Evolutionary conservation across 2,797 vertebrate genomes (phyloP), one percentile per base, ranked within the genome.

Genomic region (Amphiprion clarkii): DNA sequence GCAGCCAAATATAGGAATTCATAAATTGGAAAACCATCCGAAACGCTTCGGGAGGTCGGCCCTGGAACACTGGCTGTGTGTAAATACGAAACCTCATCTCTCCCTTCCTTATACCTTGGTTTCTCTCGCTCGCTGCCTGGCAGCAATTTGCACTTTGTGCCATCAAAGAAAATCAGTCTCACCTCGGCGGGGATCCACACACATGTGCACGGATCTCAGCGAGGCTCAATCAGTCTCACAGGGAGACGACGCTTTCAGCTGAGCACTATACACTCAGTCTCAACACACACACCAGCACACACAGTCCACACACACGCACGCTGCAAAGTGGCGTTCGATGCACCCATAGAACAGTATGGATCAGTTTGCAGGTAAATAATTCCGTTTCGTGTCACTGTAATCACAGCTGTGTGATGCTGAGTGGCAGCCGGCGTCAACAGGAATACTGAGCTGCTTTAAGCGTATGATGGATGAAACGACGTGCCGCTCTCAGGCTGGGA

Each of bases 131-230:
- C 31, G 5, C 52, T 70, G 56, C 62, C 64, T 70, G 40, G 16
- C 46, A 56, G 71, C 75, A 61, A 74, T 84, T 78, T 89, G 40
- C 56, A 46, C 70, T 78, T 67, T 71, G 58, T 72, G 71, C 64
- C 77, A 88, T 90, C 85, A 83, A 84, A 91, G 85, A 64, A 78
- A 84, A 77, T 71, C 79, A 78, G 67, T 56, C 66, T 76, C 71
- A 80, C 60, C 67, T 71, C 82, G 71, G 81, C 57, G 71, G 87
- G 86, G 76, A 59, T 68, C 76, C 84, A 73, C 78, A 82, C 74
- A 77, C 58, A 82, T 56, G 0, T 42, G 71, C 71, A 71, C 12
- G 65, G 67, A 70, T 76, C 85, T 70, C 82, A 78, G 77, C 67
- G 60, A 79, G 79, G 57, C 74, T 70, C 74, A 74, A 66, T 84